Conservation (phyloP, 2,888 invertebrate genomes). For the Drosophila paramelanica region DNA sequence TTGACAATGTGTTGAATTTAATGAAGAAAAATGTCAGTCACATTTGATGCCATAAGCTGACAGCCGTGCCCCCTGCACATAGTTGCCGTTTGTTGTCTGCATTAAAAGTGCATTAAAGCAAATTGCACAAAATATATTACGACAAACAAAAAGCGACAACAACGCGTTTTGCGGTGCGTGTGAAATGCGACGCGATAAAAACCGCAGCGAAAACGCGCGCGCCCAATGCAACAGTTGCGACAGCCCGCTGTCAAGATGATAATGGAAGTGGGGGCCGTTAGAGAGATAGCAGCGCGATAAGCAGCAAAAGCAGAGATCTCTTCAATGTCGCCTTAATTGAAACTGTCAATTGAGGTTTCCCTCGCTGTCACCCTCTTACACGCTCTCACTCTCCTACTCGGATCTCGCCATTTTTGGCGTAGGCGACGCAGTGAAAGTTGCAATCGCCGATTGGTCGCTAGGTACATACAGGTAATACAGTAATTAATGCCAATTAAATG, state of each 20-base stretch:
- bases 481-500: constrained; percentile 80
- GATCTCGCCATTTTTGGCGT: constrained; percentile 59
- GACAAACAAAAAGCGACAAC: constrained; percentile 10
- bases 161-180: constrained; percentile 43
- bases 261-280: constrained; percentile 22
- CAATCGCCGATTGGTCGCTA: constrained; percentile 32
- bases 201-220: constrained; percentile 44
- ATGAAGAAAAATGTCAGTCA: constrained; percentile 67
- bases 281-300: constrained; percentile 42
- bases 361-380: constrained; percentile 3
- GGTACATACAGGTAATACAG: constrained; percentile 57
- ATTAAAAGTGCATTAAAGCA: constrained; percentile 66
- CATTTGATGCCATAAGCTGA: constrained; percentile 50
- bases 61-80: constrained; percentile 18
- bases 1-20: constrained; percentile 64
- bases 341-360: constrained; percentile 68
- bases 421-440: constrained; percentile 74
- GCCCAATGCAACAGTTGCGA: constrained; percentile 39
- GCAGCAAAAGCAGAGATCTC: constrained; percentile 20
- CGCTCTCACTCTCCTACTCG: constrained; percentile 4
- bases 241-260: constrained; percentile 29
- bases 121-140: constrained; percentile 52
- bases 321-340: constrained; percentile 58
- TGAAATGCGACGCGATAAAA: constrained; percentile 39
- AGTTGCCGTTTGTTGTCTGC: constrained; percentile 38